Base-by-base conservation (phyloP, 2,797 vertebrate genomes). In the Martes flavigula region DNA sequence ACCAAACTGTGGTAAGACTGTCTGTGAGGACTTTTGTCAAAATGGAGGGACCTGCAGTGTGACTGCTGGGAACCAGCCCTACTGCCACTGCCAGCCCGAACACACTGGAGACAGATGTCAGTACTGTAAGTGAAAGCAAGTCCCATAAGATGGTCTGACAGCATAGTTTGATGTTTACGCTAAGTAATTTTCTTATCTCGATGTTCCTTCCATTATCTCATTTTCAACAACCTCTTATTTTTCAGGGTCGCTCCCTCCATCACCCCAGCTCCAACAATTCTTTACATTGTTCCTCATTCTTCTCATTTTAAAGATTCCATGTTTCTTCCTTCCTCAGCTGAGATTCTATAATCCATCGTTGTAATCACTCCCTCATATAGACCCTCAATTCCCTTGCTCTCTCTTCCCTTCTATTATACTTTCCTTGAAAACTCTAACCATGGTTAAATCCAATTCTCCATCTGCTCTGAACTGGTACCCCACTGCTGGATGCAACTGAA, bases 51-150 rank as follows among this genome's bases (percentile, higher is more conserved):
- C 99, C 20, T 99, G 99, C 87, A 99, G 99, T 0, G 98, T 99
- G 97, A 99, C 99, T 87, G 97, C 98, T 40, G 99, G 99, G 88
- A 99, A 99, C 98, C 99, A 99, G 97, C 99, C 99, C 2, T 98
- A 99, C 92, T 99, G 99, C 75, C 99, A 98, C 95, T 99, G 99
- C 97, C 99, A 99, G 98, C 98, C 99, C 1, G 99, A 99, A 75
- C 99, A 99, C 91, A 99, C 99, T 0, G 99, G 99, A 81, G 99
- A 99, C 97, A 99, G 99, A 79, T 99, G 99, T 97, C 99, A 99
- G 83, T 99, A 99, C 96, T 99, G 99, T 99, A 98, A 99, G 99
- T 99, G 51, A n/a, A 13, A 64, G 12, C 35, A 14, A 1, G 7
- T 2, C 0, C 43, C 17, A 0, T 4, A n/a, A 51, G 27, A 15